Evolutionary conservation across 2,888 invertebrate genomes (phyloP).

Genomic region (Drosophila paramelanica): DNA sequence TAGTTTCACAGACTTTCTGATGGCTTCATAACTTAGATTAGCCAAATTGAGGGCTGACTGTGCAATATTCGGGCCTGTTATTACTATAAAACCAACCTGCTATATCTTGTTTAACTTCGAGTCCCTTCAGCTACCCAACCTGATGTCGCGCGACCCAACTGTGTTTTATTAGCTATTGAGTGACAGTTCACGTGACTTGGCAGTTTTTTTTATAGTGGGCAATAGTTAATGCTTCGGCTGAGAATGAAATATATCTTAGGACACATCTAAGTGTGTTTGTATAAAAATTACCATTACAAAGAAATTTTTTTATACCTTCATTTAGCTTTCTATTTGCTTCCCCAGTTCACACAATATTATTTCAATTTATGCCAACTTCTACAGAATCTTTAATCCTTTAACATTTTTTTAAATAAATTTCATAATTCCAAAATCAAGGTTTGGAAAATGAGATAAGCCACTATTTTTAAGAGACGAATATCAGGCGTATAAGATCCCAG

Average conservation of each 20-base stretch:
- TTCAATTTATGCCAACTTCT: no score
- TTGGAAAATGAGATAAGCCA: no score
- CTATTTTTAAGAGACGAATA: no score
- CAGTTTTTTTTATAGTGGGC: neutral
- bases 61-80: constrained; percentile 35
- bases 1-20: constrained; percentile 48
- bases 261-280: neutral
- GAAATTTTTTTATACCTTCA: neutral
- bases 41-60: constrained; percentile 52
- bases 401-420: no score
- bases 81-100: neutral
- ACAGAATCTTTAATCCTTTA: no score
- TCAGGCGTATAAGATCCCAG: no score
- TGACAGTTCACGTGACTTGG: constrained; percentile 45
- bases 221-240: neutral
- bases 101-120: constrained; percentile 25
- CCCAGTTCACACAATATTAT: no score
- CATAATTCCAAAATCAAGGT: no score
- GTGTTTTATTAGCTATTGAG: constrained; percentile 18
- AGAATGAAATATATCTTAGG: neutral
- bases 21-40: constrained; percentile 60
- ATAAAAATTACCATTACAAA: neutral
- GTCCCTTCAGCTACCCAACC: constrained; percentile 8
- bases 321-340: neutral
- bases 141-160: neutral